Percentiles rank a stretch among this genome's conserved stretches.
Conservation (phyloP, 2,797 vertebrate species). For the Acanthurus lineatus region DNA sequence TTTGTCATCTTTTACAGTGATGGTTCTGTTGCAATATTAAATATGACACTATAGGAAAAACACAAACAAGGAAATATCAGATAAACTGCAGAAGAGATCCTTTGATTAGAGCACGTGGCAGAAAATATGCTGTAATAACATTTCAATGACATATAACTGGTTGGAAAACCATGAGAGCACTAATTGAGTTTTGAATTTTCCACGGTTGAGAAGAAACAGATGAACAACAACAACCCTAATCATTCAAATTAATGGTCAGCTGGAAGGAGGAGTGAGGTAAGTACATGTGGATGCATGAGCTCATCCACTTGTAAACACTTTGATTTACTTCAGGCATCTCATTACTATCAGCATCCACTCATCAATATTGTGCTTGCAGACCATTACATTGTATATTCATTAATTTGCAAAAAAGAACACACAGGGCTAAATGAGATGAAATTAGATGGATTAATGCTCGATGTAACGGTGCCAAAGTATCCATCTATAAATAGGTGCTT, state of each 20-base stretch:
- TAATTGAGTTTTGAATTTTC: constrained; percentile 28
- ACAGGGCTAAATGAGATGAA: constrained; percentile 53
- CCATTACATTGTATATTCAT: constrained; percentile 66
- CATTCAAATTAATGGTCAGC: constrained; percentile 57
- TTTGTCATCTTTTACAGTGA: too few species aligned
- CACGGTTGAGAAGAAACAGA: constrained; percentile 42
- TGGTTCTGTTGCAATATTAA: too few species aligned
- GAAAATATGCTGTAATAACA: constrained; percentile 13
- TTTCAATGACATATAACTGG: constrained; percentile 35
- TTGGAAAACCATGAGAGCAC: constrained; percentile 25
- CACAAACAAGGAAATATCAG: too few species aligned
- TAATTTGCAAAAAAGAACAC: constrained; percentile 58
- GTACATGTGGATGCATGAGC: constrained; percentile 11
- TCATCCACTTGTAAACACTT: constrained; percentile 55
- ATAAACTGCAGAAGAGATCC: neutral
- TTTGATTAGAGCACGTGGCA: constrained; percentile 13
- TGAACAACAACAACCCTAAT: constrained; percentile 45
- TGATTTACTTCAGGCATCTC: constrained; percentile 63
- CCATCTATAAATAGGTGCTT: constrained; percentile 49
- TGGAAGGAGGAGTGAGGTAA: constrained; percentile 20
- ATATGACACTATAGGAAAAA: too few species aligned
- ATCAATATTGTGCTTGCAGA: constrained; percentile 70
- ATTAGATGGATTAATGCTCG: constrained; percentile 64
- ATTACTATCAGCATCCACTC: constrained; percentile 57
- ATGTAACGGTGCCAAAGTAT: constrained; percentile 33